Conservation (phyloP, 1,140 invertebrate genomes). For the Pissodes strobi region DNA sequence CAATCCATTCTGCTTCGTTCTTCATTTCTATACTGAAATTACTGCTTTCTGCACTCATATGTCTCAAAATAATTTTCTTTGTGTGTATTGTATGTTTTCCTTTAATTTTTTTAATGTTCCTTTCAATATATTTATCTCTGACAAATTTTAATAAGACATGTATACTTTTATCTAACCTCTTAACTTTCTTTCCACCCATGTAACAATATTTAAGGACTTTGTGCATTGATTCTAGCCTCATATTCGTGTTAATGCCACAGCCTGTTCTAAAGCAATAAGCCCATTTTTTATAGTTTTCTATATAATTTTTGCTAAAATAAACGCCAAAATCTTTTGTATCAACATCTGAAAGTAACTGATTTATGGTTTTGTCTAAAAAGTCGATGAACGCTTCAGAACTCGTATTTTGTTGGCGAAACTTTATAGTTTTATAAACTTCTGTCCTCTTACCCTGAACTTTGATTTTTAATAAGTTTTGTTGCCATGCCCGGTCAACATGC, state of each 20-base stretch:
- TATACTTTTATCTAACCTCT: slow-evolving; percentile 3
- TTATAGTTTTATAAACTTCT: slow-evolving; percentile 5
- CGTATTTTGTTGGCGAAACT: not conserved
- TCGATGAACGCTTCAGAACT: not conserved
- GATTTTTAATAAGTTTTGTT: slow-evolving; percentile 4
- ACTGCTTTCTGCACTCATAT: slow-evolving; percentile 9
- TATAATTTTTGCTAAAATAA: slow-evolving; percentile 1
- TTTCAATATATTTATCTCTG: slow-evolving; percentile 6
- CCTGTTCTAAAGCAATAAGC: slow-evolving; percentile 1
- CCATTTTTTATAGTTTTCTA: slow-evolving; percentile 6
- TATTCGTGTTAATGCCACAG: slow-evolving; percentile 1
- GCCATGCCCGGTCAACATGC: slow-evolving; percentile 11
- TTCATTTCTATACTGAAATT: not conserved
- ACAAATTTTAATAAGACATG: slow-evolving; percentile 1
- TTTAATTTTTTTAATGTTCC: slow-evolving; percentile 2
- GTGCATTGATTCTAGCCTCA: slow-evolving; percentile 4
- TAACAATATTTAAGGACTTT: slow-evolving; percentile 7
- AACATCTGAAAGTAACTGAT: not conserved
- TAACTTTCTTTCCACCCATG: not conserved
- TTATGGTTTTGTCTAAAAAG: not conserved
- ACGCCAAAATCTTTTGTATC: not conserved
- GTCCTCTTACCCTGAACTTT: not conserved
- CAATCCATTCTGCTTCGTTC: not conserved
- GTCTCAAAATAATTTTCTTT: not conserved
- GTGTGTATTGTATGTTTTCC: not conserved